A percentile compares a stretch with the other conserved stretches of the same genome.
These are phyloP conservation scores for Mimachlamys varia DNA, from an alignment of 2,888 invertebrate species.

Conservation along the genomic window DNA sequence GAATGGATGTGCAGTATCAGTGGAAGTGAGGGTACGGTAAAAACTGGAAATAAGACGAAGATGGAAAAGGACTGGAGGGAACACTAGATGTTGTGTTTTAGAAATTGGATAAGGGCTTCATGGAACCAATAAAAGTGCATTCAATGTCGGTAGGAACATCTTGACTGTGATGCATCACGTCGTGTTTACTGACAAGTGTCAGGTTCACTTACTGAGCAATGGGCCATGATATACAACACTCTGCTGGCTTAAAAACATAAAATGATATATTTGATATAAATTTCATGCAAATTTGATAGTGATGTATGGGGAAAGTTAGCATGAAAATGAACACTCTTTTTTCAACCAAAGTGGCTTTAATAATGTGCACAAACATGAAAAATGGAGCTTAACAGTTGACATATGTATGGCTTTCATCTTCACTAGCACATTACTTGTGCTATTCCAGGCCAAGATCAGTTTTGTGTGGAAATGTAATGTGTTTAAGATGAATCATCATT, in stretches of 20 bases:
- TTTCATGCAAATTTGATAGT: slow-evolving; percentile 6
- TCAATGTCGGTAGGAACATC: neutral
- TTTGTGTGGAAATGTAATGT: neutral
- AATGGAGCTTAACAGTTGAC: neutral
- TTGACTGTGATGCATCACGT: neutral
- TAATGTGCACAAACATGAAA: neutral
- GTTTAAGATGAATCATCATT: neutral
- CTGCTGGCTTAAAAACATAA: neutral
- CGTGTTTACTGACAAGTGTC: neutral
- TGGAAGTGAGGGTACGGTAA: neutral
- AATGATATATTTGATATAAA: slow-evolving; percentile 10
- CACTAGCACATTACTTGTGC: neutral
- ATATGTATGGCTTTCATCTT: neutral
- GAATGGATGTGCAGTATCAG: neutral
- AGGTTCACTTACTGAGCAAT: neutral
- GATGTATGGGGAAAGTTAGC: neutral
- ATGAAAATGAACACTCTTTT: neutral
- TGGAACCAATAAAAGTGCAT: neutral
- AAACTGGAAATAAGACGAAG: neutral
- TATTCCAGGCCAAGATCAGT: neutral
- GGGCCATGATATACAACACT: neutral
- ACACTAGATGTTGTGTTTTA: neutral
- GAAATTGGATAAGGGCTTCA: neutral
- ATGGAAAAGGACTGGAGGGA: neutral
- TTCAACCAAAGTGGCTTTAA: neutral